Percentiles rank a stretch among this genome's conserved stretches.
Evolutionary conservation across 2,113 vertebrate genomes (phyloP).

Genomic region (Tautogolabrus adspersus): DNA sequence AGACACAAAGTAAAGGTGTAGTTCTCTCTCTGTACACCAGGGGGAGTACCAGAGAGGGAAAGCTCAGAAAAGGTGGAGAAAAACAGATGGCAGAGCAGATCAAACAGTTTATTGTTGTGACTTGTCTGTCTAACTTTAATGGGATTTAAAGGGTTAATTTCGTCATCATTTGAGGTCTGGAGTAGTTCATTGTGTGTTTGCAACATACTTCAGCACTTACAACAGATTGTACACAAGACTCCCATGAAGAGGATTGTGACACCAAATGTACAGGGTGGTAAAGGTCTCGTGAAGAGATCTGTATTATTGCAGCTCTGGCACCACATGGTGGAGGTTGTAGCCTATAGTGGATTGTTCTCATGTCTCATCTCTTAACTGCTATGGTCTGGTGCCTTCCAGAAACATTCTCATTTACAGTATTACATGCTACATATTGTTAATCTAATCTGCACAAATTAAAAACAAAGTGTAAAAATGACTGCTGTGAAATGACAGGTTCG

Average conservation of each 20-base stretch:
- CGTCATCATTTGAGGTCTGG: neutral
- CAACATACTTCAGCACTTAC: neutral
- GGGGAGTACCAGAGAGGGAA: neutral
- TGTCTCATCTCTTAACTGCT: no score
- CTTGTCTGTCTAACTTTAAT: neutral
- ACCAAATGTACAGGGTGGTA: neutral
- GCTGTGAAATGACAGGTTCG: no score
- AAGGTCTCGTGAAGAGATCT: no score
- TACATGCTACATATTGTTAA: no score
- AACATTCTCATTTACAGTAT: no score
- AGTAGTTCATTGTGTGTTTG: neutral
- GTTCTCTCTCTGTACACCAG: conserved; percentile 10
- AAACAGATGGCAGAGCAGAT: neutral
- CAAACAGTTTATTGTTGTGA: neutral
- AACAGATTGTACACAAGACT: neutral
- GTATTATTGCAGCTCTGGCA: neutral
- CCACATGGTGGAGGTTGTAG: conserved; percentile 1
- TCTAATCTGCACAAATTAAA: no score
- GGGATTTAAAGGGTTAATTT: neutral
- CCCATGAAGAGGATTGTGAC: neutral
- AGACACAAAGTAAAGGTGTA: neutral
- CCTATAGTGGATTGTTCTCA: neutral
- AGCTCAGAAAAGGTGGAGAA: neutral
- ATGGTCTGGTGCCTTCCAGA: no score
- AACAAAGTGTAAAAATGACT: no score